Conservation (phyloP, 1,140 invertebrate species). For the Drosophila fuyamai region DNA sequence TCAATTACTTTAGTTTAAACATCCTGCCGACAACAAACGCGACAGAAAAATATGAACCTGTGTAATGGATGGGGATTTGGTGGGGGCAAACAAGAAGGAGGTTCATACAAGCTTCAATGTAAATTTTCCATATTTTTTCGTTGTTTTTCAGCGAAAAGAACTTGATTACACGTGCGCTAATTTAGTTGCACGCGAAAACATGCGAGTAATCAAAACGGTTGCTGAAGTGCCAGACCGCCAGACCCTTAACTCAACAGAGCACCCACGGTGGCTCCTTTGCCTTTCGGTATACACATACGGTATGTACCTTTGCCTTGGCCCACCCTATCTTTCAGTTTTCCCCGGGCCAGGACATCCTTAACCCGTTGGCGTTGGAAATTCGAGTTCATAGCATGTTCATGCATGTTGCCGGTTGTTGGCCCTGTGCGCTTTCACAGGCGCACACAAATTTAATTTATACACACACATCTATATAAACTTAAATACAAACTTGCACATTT, state of each 20-base stretch:
- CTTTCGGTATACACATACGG: not conserved
- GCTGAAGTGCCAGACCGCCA: conserved; percentile 60
- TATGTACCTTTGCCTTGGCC: not conserved
- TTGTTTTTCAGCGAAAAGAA: conserved; percentile 57
- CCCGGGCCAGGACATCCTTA: conserved; percentile 53
- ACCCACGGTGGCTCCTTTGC: conserved; percentile 13
- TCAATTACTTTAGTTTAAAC: conserved; percentile 39
- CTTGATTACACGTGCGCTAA: conserved; percentile 81
- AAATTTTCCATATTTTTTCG: conserved; percentile 44
- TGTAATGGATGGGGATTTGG: conserved; percentile 27
- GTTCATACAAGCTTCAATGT: conserved; percentile 37
- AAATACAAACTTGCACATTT: conserved; percentile 32
- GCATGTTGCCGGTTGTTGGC: conserved; percentile 68
- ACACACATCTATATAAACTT: conserved; percentile 26
- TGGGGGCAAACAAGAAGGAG: conserved; percentile 1
- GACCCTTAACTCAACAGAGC: conserved; percentile 32
- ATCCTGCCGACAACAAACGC: conserved; percentile 18
- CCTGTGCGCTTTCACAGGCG: conserved; percentile 55
- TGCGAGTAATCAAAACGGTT: conserved; percentile 80
- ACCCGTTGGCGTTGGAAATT: conserved; percentile 74
- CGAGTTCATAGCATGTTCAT: conserved; percentile 73
- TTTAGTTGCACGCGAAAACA: conserved; percentile 83
- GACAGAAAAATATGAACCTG: conserved; percentile 33
- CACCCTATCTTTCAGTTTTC: conserved; percentile 22
- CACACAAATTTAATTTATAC: conserved; percentile 80